A percentile compares a stretch with the other conserved stretches of the same genome.
Evolutionary conservation across 2,888 invertebrate species (phyloP).

Genomic region (Agriopis aurantiaria): DNA sequence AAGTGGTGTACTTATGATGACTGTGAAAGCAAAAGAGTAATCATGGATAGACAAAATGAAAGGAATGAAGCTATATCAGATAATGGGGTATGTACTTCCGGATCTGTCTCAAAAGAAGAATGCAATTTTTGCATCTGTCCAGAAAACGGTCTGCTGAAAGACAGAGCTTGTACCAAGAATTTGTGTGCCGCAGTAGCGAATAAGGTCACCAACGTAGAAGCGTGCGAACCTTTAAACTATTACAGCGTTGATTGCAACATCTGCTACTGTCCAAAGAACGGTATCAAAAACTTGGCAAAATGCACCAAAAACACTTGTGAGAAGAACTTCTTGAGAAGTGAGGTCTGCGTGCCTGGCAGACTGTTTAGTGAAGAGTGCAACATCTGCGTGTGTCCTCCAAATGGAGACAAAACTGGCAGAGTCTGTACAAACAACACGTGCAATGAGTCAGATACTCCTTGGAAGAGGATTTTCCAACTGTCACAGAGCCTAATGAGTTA

Average conservation of each 20-base stretch:
- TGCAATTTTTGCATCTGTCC: constrained; percentile 82
- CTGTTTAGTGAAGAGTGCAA: constrained; percentile 78
- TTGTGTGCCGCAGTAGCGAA: constrained; percentile 54
- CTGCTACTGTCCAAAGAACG: constrained; percentile 72
- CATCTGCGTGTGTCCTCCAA: constrained; percentile 77
- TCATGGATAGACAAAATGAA: constrained; percentile 56
- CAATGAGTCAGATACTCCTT: constrained; percentile 55
- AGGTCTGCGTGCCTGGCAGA: constrained; percentile 67
- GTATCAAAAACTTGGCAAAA: constrained; percentile 72
- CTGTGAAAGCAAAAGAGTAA: constrained; percentile 65
- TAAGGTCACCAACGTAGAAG: constrained; percentile 51
- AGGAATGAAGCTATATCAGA: constrained; percentile 25
- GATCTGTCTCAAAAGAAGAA: constrained; percentile 65
- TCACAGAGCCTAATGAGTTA: constrained; percentile 62
- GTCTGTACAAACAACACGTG: constrained; percentile 72
- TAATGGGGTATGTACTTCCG: constrained; percentile 63
- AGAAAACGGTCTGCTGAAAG: constrained; percentile 60
- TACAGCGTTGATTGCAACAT: constrained; percentile 78
- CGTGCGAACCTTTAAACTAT: constrained; percentile 73
- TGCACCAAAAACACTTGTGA: constrained; percentile 80
- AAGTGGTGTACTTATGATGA: constrained; percentile 81
- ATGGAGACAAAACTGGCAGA: constrained; percentile 67
- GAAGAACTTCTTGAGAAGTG: constrained; percentile 65
- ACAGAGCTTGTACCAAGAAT: constrained; percentile 71
- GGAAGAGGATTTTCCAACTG: constrained; percentile 67